Evolutionary conservation across 2,797 vertebrate genomes (phyloP).

Genomic region (Monodelphis domestica): DNA sequence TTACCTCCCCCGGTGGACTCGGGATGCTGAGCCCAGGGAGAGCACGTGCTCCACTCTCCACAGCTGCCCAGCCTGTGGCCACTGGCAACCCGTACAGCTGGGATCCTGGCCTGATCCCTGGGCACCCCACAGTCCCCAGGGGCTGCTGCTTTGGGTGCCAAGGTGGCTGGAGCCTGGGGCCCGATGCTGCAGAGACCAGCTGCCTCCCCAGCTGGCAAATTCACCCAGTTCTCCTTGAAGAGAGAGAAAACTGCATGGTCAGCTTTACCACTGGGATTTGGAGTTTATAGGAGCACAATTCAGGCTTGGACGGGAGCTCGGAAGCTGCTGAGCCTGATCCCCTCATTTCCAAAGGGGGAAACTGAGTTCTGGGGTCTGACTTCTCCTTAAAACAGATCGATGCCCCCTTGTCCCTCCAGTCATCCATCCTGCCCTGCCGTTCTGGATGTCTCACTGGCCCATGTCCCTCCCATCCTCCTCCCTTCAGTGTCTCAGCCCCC

Average conservation of each 20-base stretch:
- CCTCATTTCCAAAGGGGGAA: background rate
- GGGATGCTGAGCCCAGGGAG: background rate
- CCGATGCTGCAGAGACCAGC: background rate
- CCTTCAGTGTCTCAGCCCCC: background rate
- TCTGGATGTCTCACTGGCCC: background rate
- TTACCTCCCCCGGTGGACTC: background rate
- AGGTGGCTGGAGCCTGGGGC: too few relatives aligned
- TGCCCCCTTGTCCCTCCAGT: background rate
- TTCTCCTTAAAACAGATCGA: background rate
- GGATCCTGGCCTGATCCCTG: constrained; percentile 24
- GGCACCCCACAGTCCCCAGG: background rate
- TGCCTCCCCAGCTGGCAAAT: background rate
- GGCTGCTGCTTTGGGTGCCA: background rate
- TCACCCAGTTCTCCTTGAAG: background rate
- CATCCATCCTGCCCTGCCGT: background rate
- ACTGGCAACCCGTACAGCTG: background rate
- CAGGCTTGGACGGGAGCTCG: background rate
- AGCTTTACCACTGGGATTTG: background rate
- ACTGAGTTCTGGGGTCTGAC: background rate
- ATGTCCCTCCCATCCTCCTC: too few relatives aligned
- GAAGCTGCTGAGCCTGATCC: background rate
- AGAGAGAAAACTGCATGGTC: background rate
- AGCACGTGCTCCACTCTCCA: background rate
- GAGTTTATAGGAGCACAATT: background rate
- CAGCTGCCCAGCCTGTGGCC: background rate